Evolutionary conservation across 2,113 vertebrate species (phyloP).

Genomic region (Phylloscopus whistleri): DNA sequence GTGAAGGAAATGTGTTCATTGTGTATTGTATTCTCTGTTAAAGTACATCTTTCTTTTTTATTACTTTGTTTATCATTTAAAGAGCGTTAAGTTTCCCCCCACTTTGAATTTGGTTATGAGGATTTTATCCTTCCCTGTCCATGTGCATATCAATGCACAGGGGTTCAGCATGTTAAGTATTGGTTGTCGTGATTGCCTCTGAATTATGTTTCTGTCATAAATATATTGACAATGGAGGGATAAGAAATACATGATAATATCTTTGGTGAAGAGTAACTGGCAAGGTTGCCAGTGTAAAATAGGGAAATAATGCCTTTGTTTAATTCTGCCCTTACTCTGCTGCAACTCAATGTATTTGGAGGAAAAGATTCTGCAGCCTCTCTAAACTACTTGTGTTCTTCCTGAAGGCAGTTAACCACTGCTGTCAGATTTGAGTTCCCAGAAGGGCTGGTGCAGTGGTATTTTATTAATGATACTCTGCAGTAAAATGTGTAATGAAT

Average conservation of each 20-base stretch:
- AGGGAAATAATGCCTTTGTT: neutral
- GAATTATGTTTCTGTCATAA: neutral
- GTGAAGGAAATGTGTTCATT: neutral
- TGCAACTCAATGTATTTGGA: neutral
- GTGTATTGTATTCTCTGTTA: neutral
- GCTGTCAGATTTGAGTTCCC: slow-evolving; percentile 42
- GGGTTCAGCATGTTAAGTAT: neutral
- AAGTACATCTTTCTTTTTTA: neutral
- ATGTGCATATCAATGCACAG: neutral
- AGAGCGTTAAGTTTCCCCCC: neutral
- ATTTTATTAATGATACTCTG: slow-evolving; percentile 63
- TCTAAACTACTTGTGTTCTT: slow-evolving; percentile 8
- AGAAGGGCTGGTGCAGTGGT: slow-evolving; percentile 1
- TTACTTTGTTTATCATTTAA: slow-evolving; percentile 19
- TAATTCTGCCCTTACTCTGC: neutral
- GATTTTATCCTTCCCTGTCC: neutral
- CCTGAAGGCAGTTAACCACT: slow-evolving; percentile 59
- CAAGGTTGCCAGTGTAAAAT: neutral
- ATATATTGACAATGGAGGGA: neutral
- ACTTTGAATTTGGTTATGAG: neutral
- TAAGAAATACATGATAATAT: neutral
- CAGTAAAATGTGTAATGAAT: slow-evolving; percentile 42
- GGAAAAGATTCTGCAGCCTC: neutral
- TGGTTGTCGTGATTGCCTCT: neutral
- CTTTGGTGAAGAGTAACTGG: neutral